Evolutionary conservation across 1,140 invertebrate genomes (phyloP).

Genomic region (Phenacoccus solenopsis): DNA sequence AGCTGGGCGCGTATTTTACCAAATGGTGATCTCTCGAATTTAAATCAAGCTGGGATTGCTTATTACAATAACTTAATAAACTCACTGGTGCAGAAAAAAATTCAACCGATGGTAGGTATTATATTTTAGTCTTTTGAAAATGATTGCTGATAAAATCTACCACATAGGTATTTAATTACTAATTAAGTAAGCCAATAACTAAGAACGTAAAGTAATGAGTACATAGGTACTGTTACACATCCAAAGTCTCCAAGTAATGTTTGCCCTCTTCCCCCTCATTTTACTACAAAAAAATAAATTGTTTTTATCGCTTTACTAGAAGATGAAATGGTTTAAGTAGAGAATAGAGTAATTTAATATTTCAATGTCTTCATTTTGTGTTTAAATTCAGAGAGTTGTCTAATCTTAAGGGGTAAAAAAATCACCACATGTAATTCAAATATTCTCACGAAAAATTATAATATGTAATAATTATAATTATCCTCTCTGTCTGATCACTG

Average conservation of each 20-base stretch:
- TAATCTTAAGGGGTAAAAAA: neutral
- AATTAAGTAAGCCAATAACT: neutral
- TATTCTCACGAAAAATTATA: neutral
- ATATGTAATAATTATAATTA: neutral
- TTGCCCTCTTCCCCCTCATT: too few species aligned
- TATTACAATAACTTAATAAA: conserved; percentile 53
- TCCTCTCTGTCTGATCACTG: neutral
- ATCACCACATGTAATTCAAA: neutral
- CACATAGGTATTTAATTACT: conserved; percentile 36
- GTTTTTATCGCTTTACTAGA: too few species aligned
- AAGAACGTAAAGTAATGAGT: too few species aligned
- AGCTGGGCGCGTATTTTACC: conserved; percentile 55
- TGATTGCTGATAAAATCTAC: conserved; percentile 41
- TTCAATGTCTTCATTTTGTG: too few species aligned
- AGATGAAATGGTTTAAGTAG: too few species aligned
- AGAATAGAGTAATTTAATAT: too few species aligned
- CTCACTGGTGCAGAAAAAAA: conserved; percentile 40
- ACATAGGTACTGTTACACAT: too few species aligned
- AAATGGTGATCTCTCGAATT: conserved; percentile 41
- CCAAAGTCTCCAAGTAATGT: too few species aligned
- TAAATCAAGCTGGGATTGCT: conserved; percentile 47
- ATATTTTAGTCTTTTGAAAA: neutral
- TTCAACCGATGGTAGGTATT: conserved; percentile 39
- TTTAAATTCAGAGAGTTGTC: too few species aligned
- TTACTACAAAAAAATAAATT: too few species aligned